These are phyloP conservation scores for Conomelus anceps DNA, from an alignment of 2,888 invertebrate species.

Conservation along the genomic window DNA sequence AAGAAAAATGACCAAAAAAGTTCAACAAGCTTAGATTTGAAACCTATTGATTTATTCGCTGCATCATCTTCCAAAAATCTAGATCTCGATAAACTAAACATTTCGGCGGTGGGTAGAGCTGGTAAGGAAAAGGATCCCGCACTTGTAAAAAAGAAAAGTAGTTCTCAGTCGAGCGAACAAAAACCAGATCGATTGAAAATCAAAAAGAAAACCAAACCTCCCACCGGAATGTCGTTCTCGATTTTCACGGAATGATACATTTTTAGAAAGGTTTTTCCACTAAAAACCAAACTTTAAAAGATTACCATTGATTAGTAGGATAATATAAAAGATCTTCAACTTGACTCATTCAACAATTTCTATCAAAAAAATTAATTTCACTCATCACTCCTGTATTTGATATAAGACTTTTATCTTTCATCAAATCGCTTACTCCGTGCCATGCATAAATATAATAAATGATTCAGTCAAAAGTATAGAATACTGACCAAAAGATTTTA, in stretches of 20 bases:
- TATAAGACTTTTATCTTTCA: no score
- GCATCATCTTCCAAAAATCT: neutral
- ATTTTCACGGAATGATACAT: neutral
- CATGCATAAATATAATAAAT: no score
- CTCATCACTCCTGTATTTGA: no score
- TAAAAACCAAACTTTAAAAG: neutral
- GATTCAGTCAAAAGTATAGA: no score
- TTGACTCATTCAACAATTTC: neutral
- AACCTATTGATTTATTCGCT: no score
- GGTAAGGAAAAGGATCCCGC: neutral
- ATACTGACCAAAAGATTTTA: no score
- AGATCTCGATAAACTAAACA: neutral
- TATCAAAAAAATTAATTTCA: neutral
- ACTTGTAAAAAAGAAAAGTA: neutral
- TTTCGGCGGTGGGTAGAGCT: neutral
- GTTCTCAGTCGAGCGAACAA: neutral
- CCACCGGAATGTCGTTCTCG: neutral
- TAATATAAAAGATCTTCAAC: neutral
- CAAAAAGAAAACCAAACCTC: neutral
- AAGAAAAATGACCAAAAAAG: no score
- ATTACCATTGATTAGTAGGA: neutral
- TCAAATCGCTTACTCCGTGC: no score
- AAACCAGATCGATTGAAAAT: neutral
- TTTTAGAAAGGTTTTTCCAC: no score
- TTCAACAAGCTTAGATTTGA: neutral